A percentile compares a stretch with the other conserved stretches of the same genome.
Conservation (phyloP, 2,113 vertebrate species). For the Brachionichthys hirsutus region DNA sequence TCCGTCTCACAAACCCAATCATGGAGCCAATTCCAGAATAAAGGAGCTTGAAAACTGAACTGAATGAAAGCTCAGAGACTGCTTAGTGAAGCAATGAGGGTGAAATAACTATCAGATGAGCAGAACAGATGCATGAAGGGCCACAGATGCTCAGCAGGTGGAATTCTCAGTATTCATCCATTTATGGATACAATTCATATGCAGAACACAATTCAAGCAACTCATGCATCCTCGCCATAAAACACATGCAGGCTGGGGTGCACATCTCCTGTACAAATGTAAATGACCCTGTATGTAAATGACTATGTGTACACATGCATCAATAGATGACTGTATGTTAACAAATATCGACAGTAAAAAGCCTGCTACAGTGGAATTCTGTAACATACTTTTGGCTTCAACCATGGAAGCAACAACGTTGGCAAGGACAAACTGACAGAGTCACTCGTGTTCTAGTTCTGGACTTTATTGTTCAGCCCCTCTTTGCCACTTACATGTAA, state of each 20-base stretch:
- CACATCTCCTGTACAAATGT: slow-evolving; percentile 4
- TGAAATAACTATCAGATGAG: slow-evolving; percentile 9
- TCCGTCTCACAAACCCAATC: too few relatives aligned
- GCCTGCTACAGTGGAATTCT: neutral
- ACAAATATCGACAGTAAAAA: neutral
- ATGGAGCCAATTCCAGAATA: too few relatives aligned
- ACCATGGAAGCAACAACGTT: neutral
- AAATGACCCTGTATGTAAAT: neutral
- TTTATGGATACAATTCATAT: slow-evolving; percentile 10
- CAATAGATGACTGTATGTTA: neutral
- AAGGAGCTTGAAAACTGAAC: too few relatives aligned
- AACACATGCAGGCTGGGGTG: slow-evolving; percentile 3
- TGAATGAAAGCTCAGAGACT: slow-evolving; percentile 8
- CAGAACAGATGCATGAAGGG: slow-evolving; percentile 5
- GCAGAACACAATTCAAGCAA: slow-evolving; percentile 6
- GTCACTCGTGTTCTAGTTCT: neutral
- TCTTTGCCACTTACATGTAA: slow-evolving; percentile 36
- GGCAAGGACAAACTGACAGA: slow-evolving; percentile 23
- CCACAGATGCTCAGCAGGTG: slow-evolving; percentile 8
- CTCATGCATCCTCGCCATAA: neutral
- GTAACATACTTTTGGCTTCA: neutral
- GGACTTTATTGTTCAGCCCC: slow-evolving; percentile 43
- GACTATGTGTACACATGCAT: neutral
- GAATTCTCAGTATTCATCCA: slow-evolving; percentile 12
- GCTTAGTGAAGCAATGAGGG: slow-evolving; percentile 13